These are phyloP conservation scores for Caerostris extrusa DNA, from an alignment of 1,140 invertebrate genomes.

Conservation along the genomic window DNA sequence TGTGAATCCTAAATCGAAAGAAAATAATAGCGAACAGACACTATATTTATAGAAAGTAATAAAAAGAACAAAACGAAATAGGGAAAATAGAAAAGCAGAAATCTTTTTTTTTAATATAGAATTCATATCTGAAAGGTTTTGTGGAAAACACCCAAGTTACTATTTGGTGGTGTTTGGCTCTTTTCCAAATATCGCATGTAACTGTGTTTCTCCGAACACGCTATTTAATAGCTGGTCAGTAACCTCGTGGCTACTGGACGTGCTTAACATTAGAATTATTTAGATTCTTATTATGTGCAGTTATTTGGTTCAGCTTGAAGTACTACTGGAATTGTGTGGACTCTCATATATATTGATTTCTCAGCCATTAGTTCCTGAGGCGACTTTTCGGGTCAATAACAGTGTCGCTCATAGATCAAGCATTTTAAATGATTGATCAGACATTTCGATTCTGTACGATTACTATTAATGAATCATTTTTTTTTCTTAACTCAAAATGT, in stretches of 20 bases:
- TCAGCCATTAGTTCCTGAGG: not conserved
- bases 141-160: not conserved
- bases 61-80: not conserved
- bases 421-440: not conserved
- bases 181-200: not conserved
- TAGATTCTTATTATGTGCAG: not conserved
- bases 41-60: not conserved
- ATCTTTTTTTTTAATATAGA: not conserved
- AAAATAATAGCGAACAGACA: too few relatives aligned
- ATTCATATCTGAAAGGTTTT: too few relatives aligned
- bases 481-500: too few relatives aligned
- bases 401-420: not conserved
- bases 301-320: not conserved
- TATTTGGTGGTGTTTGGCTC: not conserved
- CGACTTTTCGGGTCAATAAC: not conserved
- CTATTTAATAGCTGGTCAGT: slow-evolving; percentile 15
- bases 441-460: too few relatives aligned
- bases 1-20: too few relatives aligned
- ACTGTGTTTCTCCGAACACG: not conserved
- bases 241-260: not conserved
- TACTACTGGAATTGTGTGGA: not conserved
- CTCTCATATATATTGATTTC: not conserved
- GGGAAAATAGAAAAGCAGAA: not conserved
- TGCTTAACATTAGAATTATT: not conserved
- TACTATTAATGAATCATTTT: too few relatives aligned